These are phyloP conservation scores for Uromys caudimaculatus DNA, from an alignment of 2,797 vertebrate species.

Conservation along the genomic window DNA sequence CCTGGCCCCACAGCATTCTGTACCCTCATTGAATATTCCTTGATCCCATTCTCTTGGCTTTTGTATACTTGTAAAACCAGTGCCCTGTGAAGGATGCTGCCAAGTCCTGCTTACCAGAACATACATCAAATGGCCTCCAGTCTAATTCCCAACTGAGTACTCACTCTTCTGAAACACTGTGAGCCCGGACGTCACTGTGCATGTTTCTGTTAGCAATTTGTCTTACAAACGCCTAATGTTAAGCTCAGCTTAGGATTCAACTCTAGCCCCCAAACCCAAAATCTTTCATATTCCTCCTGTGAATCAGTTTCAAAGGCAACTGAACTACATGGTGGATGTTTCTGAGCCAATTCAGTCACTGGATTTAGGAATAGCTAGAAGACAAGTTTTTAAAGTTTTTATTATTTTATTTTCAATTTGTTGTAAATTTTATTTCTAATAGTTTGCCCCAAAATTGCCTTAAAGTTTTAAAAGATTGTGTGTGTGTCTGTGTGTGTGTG, in stretches of 20 bases:
- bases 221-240: not conserved
- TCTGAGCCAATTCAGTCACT: not conserved
- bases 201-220: not conserved
- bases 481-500: not conserved
- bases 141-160: not conserved
- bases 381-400: not conserved
- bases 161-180: not conserved
- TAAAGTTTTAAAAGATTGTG: not conserved
- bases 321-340: not conserved
- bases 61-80: not conserved
- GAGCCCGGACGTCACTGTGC: not conserved
- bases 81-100: not conserved
- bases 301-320: not conserved
- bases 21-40: not conserved
- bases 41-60: not conserved
- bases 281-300: not conserved
- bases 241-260: not conserved
- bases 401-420: not conserved
- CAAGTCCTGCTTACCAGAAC: not conserved
- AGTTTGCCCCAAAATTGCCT: not conserved
- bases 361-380: not conserved
- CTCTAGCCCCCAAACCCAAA: not conserved
- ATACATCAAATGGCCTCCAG: not conserved
- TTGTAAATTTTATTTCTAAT: not conserved
- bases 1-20: not conserved